Evolutionary conservation across 2,797 vertebrate genomes (phyloP).

Genomic region (Poecilia gillii): DNA sequence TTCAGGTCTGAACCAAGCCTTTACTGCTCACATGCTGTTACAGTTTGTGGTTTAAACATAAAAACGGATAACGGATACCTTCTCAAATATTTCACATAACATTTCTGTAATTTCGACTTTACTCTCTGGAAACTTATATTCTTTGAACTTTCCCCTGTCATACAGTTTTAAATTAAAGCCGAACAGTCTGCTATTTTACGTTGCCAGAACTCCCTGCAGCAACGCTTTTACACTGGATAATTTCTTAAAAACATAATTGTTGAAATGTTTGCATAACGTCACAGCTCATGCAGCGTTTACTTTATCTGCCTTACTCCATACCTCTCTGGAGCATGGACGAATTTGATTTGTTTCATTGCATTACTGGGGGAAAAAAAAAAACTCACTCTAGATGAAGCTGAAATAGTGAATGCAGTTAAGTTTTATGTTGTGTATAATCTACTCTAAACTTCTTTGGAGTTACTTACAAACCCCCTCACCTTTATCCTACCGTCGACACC

Average conservation of each 20-base stretch:
- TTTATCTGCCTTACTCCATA: not conserved
- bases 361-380: not conserved
- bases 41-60: not conserved
- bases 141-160: not conserved
- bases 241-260: not conserved
- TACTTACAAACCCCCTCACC: not conserved
- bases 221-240: not conserved
- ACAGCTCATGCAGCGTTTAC: not conserved
- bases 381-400: not conserved
- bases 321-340: not conserved
- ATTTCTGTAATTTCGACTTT: not conserved
- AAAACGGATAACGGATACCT: not conserved
- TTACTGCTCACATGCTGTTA: not conserved
- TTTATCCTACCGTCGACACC: not conserved
- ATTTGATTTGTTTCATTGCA: not conserved
- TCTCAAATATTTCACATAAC: not conserved
- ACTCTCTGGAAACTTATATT: not conserved
- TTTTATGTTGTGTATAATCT: not conserved
- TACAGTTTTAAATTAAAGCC: not conserved
- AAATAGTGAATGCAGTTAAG: not conserved
- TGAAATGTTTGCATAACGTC: not conserved
- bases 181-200: not conserved
- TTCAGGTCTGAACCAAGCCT: not conserved
- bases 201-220: not conserved
- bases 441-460: not conserved